phyloP scores from a whole-genome alignment of 2,113 vertebrate genomes.

The Equus przewalskii region DNA sequence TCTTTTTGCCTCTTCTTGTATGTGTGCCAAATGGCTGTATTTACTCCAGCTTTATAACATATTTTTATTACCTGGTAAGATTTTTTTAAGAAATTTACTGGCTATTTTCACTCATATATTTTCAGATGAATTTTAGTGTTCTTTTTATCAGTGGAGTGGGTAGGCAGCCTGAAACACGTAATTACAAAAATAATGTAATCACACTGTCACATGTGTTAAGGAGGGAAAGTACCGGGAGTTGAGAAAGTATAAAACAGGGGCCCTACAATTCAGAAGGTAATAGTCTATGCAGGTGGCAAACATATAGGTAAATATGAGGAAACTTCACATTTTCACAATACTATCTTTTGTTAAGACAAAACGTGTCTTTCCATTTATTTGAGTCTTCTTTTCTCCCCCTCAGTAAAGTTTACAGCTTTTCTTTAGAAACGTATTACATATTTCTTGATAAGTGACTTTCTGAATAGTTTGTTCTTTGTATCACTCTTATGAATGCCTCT shows the following conservation, averaged over 20 bases:
- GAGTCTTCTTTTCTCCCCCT: neutral
- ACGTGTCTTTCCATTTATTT: neutral
- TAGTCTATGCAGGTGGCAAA: neutral
- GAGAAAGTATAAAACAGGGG: neutral
- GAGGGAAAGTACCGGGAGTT: neutral
- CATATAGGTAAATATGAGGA: neutral
- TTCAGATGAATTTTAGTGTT: neutral
- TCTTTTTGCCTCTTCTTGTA: neutral
- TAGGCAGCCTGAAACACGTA: neutral
- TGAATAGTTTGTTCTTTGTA: neutral
- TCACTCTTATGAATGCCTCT: neutral
- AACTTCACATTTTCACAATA: neutral
- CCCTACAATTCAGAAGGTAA: neutral
- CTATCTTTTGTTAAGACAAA: neutral
- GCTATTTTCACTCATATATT: conserved; percentile 15
- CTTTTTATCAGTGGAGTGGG: neutral
- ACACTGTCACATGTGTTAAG: neutral
- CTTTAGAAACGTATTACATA: neutral
- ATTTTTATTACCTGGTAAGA: neutral
- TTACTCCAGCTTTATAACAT: neutral
- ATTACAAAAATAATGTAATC: neutral
- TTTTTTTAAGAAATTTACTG: neutral
- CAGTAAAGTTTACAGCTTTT: neutral
- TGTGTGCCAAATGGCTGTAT: neutral
- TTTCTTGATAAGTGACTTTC: neutral